Percentiles rank a stretch among this genome's conserved stretches.
Evolutionary conservation across 2,888 invertebrate species (phyloP).

Genomic region (Zaprionus lineosus): DNA sequence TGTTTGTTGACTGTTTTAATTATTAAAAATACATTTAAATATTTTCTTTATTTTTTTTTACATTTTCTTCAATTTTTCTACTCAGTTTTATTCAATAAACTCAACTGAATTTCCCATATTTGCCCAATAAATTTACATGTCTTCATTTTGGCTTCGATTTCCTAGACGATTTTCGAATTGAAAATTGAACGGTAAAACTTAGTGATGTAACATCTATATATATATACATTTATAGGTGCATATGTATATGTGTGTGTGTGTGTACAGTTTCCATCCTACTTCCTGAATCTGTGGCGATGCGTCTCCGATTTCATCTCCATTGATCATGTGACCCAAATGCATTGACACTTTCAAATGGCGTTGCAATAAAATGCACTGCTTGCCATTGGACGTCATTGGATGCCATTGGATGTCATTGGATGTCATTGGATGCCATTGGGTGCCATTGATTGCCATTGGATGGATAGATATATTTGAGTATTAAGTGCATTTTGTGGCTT

Average conservation of each 20-base stretch:
- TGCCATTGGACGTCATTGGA: constrained; percentile 12
- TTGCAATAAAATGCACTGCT: constrained; percentile 65
- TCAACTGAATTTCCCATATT: constrained; percentile 62
- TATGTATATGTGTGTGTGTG: neutral
- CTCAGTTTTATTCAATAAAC: too few species aligned
- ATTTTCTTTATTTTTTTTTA: neutral
- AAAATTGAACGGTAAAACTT: constrained; percentile 50
- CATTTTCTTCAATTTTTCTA: constrained; percentile 1
- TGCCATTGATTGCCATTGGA: too few species aligned
- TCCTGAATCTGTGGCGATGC: too few species aligned
- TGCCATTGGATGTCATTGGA: too few species aligned
- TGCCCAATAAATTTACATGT: constrained; percentile 66
- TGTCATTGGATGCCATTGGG: too few species aligned
- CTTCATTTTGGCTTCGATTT: too few species aligned
- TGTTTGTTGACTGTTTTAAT: too few species aligned
- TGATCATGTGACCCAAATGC: constrained; percentile 73
- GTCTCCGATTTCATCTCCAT: constrained; percentile 24
- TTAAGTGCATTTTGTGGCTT: constrained; percentile 72
- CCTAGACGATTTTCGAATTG: too few species aligned
- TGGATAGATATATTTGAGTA: constrained; percentile 43
- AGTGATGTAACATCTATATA: too few species aligned
- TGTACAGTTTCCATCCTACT: too few species aligned
- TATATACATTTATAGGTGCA: too few species aligned
- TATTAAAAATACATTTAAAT: too few species aligned
- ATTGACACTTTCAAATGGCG: constrained; percentile 69